Conservation (phyloP, 2,888 invertebrate genomes). For the Steromphala cineraria region DNA sequence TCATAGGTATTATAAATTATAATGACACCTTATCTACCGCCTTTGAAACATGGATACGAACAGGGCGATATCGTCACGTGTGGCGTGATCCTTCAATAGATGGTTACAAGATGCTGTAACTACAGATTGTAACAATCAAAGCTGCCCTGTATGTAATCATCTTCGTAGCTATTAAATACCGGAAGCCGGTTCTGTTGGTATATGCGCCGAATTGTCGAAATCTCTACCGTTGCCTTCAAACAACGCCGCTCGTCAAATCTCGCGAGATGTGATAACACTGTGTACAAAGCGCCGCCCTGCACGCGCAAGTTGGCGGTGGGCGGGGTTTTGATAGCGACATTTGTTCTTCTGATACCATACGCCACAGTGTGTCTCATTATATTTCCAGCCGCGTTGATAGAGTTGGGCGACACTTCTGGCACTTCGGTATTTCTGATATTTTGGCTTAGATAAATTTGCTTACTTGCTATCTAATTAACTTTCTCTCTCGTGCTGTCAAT, state of each 20-base stretch:
- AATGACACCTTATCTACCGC: not conserved
- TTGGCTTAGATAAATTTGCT: conserved; percentile 38
- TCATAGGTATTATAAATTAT: not conserved
- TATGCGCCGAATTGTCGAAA: not conserved
- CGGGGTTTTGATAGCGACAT: not conserved
- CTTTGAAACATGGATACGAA: not conserved
- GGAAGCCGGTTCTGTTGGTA: not conserved
- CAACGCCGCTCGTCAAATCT: conserved; percentile 6
- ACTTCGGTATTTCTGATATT: not conserved
- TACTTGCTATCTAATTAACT: conserved; percentile 40
- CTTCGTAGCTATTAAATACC: conserved; percentile 5
- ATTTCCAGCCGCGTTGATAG: not conserved
- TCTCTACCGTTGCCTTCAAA: not conserved
- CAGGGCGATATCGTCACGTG: not conserved
- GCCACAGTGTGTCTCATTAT: not conserved
- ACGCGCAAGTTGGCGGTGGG: conserved; percentile 13
- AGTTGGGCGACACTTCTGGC: not conserved
- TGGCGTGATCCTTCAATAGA: not conserved
- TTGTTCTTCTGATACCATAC: not conserved
- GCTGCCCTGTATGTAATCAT: not conserved
- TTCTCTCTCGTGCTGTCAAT: conserved; percentile 38
- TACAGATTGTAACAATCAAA: not conserved
- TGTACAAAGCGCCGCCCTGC: conserved; percentile 3
- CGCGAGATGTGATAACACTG: conserved; percentile 9
- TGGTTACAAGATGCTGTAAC: not conserved